Evolutionary conservation across 2,797 vertebrate species (phyloP), one percentile per base, ranked within the genome.

Genomic region (Taenioides sp.): DNA sequence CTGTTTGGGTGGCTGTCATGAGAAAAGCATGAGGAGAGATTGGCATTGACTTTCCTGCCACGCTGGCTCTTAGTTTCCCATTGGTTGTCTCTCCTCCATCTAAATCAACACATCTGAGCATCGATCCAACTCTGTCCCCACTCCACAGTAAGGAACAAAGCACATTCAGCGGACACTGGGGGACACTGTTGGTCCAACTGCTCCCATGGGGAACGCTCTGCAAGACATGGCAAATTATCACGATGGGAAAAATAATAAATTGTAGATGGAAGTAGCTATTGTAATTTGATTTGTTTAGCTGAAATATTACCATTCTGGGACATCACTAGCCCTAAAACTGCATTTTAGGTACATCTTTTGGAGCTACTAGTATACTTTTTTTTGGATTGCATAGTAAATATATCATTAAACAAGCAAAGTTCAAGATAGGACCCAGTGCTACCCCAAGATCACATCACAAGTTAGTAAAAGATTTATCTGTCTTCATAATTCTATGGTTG

Each of bases 11-110:
- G 79, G 74, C 80, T 87, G 83, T 60, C 75, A 74, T 23, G 14
- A 66, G 43, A 74, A 76, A 77, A 85, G 61, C 43, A 27, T 27
- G 43, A 16, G 43, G 64, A 27, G 40, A 82, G 84, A 84, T 85
- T 84, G 83, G 57, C 85, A 86, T 86, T 78, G 89, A 88, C 88
- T 74, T 89, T 86, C 80, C 64, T 73, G 80, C 75, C 59, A 71
- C 67, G 80, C 72, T 23, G 28, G n/a, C 73, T 65, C 49, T 70
- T 80, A 69, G n/a, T 80, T 77, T 78, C 77, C 76, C 70, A 82
- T 84, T 73, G 86, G 81, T 74, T 66, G 40, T 75, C 83, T 78
- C 59, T 70, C 74, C 80, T 78, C 59, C 50, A 74, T 85, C 80
- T 80, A 58, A 77, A 88, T 86, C 83, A 82, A 80, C 86, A 76